These are phyloP conservation scores for Apocheima hispidaria DNA, from an alignment of 2,888 invertebrate genomes.

Conservation along the genomic window DNA sequence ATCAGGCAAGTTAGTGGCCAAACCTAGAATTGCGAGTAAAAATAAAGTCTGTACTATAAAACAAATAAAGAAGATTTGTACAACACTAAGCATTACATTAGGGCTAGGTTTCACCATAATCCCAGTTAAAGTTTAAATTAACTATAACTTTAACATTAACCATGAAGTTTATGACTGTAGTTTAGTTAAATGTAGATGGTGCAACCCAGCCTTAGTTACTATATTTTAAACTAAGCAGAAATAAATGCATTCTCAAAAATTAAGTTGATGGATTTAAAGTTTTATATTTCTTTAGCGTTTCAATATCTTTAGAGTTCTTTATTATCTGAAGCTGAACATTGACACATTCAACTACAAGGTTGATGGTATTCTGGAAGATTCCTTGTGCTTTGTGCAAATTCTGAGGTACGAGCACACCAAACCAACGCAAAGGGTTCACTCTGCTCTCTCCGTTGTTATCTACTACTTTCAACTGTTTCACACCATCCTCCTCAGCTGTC, in stretches of 20 bases:
- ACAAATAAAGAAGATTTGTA: too few species aligned
- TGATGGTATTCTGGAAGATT: slow-evolving; percentile 90
- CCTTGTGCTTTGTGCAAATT: slow-evolving; percentile 91
- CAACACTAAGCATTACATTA: too few species aligned
- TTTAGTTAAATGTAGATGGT: too few species aligned
- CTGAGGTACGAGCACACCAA: slow-evolving; percentile 94
- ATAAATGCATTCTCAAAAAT: neutral
- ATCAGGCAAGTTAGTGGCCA: too few species aligned
- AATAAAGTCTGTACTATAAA: too few species aligned
- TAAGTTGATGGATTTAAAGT: slow-evolving; percentile 41
- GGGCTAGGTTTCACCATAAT: too few species aligned
- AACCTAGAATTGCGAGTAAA: too few species aligned
- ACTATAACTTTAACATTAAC: too few species aligned
- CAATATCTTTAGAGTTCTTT: slow-evolving; percentile 64
- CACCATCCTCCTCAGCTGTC: slow-evolving; percentile 72
- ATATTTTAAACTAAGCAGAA: too few species aligned
- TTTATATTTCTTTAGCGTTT: slow-evolving; percentile 63
- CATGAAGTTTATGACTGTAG: too few species aligned
- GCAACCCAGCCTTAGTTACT: too few species aligned
- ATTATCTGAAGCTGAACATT: slow-evolving; percentile 89
- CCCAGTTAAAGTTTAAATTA: too few species aligned
- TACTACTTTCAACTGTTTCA: slow-evolving; percentile 70
- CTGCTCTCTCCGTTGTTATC: slow-evolving; percentile 64
- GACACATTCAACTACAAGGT: slow-evolving; percentile 88
- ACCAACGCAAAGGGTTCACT: slow-evolving; percentile 93